phyloP scores from a whole-genome alignment of 1,140 invertebrate genomes.

The Brachionus rubens region DNA sequence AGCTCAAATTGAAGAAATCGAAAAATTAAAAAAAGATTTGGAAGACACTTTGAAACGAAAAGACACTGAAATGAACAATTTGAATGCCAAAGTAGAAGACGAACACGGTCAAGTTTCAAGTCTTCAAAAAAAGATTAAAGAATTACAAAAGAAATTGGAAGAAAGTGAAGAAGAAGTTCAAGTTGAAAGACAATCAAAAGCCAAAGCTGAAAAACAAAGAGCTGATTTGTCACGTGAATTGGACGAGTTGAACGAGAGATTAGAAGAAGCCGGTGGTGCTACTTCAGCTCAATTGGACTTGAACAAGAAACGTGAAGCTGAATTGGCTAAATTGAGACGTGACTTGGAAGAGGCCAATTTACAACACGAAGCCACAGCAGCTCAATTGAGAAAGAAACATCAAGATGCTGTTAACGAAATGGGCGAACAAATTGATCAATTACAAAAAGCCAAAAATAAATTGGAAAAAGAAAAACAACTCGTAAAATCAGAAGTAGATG shows the following conservation, averaged over 20 bases:
- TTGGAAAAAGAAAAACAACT: conserved; percentile 44
- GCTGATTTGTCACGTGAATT: conserved; percentile 90
- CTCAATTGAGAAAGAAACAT: conserved; percentile 96
- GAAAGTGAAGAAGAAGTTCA: conserved; percentile 96
- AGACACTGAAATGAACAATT: conserved; percentile 90
- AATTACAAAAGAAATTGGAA: conserved; percentile 78
- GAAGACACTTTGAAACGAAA: conserved; percentile 77
- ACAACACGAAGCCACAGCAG: conserved; percentile 91
- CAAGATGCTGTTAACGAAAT: conserved; percentile 93
- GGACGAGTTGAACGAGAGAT: conserved; percentile 90
- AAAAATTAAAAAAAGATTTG: conserved; percentile 93
- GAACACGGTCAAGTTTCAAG: conserved; percentile 92
- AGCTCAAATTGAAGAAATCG: conserved; percentile 92
- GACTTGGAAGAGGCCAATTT: conserved; percentile 97
- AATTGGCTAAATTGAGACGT: conserved; percentile 92
- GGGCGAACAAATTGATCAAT: conserved; percentile 97
- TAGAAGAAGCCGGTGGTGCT: conserved; percentile 96
- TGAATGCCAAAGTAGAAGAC: conserved; percentile 93
- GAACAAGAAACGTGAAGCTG: conserved; percentile 98
- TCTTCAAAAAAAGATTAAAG: conserved; percentile 96
- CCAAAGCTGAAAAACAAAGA: conserved; percentile 85
- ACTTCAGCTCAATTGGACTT: conserved; percentile 97
- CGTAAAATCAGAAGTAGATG: conserved; percentile 87
- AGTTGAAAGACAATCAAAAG: conserved; percentile 85
- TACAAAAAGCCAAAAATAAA: conserved; percentile 94